Evolutionary conservation across 53 echinoderm and acorn worm genomes (phyloP).

Genomic region (Stichopus horrens): DNA sequence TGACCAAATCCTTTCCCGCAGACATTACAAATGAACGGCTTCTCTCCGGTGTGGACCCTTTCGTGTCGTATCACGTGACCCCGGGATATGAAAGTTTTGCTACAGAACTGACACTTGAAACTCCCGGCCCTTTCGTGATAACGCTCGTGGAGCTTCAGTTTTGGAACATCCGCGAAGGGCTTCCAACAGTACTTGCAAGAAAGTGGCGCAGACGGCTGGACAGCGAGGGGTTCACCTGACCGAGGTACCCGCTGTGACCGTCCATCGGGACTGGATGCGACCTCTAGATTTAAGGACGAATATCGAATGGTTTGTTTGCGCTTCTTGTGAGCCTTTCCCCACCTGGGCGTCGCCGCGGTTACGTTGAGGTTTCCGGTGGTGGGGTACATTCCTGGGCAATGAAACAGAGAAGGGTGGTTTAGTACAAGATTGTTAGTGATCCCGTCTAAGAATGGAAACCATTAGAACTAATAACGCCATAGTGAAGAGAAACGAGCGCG

Average conservation of each 20-base stretch:
- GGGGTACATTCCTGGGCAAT: not conserved
- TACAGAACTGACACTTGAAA: slow-evolving; percentile 40
- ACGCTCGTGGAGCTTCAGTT: slow-evolving; percentile 29
- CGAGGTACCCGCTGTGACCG: not conserved
- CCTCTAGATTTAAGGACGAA: not conserved
- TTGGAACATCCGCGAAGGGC: not conserved
- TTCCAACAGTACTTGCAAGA: slow-evolving; percentile 28
- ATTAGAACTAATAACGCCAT: too few species aligned
- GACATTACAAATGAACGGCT: slow-evolving; percentile 9
- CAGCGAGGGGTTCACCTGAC: not conserved
- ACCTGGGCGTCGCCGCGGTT: not conserved
- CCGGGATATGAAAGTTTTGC: slow-evolving; percentile 19
- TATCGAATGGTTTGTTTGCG: not conserved
- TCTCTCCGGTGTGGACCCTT: slow-evolving; percentile 36
- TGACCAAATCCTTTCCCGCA: slow-evolving; percentile 43
- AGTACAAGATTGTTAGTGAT: not conserved
- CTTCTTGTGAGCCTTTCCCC: not conserved
- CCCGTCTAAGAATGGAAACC: not conserved
- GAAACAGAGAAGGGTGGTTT: slow-evolving; percentile 11
- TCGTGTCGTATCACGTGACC: slow-evolving; percentile 29
- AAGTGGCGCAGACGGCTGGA: not conserved
- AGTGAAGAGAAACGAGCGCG: too few species aligned
- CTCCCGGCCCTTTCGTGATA: slow-evolving; percentile 38
- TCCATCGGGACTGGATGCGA: not conserved
- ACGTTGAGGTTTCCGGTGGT: not conserved